Base-by-base conservation (phyloP, 2,888 invertebrate species). In the Charanyca ferruginea region DNA sequence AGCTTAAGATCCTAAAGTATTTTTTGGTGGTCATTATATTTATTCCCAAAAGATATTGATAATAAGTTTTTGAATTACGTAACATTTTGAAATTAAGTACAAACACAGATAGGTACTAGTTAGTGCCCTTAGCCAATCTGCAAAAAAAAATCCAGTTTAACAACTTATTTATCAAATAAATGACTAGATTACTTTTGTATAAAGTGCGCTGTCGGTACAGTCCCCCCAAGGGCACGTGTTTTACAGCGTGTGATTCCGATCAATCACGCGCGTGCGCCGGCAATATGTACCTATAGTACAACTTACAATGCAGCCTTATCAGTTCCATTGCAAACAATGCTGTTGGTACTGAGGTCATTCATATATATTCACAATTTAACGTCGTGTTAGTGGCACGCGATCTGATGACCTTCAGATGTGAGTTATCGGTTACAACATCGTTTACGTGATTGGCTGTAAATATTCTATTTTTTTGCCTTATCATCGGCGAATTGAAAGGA, bases 161-260 rank as follows among this genome's bases (percentile, higher is more conserved):
- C 11, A 11, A 32, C 32, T 32, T 32, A 32, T 32, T 32, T 11
- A 11, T 11, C 32, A 11, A 11, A 32, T n/a, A 32, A 11, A 32
- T 11, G 11, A 32, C 32, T 32, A 32, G 38, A 38, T 9, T 5
- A 16, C 16, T 38, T 3, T 32, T 11, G 11, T 32, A 38, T 16
- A 9, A 4, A 16, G 16, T 1, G 38, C 38, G 16, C 16, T 38
- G 32, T 16, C 38, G 38, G 38, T 38, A 38, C 38, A 38, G 38
- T 38, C 38, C 38, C 32, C 38, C 42, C 35, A 20, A 44, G n/a
- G 18, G 48, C 80, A 78, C 82, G 73, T 80, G 81, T 55, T 45
- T 18, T 13, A 20, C 57, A 73, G 63, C 65, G 68, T 73, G 80
- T 73, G 66, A 75, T 75, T 61, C 53, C 52, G 42, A 81, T 81